phyloP scores from a whole-genome alignment of 2,113 vertebrate genomes.

The Cynocephalus volans region DNA sequence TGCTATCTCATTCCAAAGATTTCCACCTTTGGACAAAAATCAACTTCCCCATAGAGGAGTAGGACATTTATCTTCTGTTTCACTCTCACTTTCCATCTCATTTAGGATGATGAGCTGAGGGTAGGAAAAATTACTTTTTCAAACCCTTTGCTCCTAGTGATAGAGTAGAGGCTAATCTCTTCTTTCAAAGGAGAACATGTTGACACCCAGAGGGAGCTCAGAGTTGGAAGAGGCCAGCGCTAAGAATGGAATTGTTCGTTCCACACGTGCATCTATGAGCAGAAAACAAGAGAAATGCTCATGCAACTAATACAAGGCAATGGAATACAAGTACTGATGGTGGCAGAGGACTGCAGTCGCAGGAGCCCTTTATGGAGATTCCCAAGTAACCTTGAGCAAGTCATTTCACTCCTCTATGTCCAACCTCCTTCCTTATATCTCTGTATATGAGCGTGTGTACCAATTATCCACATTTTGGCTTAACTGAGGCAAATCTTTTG shows the following conservation, averaged over 20 bases:
- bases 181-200: slow-evolving; percentile 18
- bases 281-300: neutral
- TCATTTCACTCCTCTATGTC: neutral
- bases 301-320: neutral
- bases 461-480: neutral
- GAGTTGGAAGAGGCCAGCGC: neutral
- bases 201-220: neutral
- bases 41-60: neutral
- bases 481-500: slow-evolving; percentile 7
- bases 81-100: slow-evolving; percentile 4
- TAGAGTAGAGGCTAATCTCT: neutral
- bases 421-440: too few species aligned
- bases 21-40: slow-evolving; percentile 52
- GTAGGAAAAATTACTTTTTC: slow-evolving; percentile 10
- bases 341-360: neutral
- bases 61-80: slow-evolving; percentile 37
- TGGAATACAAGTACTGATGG: fast-evolving
- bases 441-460: too few species aligned
- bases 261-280: neutral
- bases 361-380: too few species aligned
- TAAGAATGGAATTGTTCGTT: neutral
- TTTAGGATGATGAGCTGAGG: slow-evolving; percentile 27
- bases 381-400: neutral
- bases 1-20: slow-evolving; percentile 39
- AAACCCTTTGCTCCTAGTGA: slow-evolving; percentile 39